phyloP scores from a whole-genome alignment of 2,113 vertebrate species.

The Hassar affinis region DNA sequence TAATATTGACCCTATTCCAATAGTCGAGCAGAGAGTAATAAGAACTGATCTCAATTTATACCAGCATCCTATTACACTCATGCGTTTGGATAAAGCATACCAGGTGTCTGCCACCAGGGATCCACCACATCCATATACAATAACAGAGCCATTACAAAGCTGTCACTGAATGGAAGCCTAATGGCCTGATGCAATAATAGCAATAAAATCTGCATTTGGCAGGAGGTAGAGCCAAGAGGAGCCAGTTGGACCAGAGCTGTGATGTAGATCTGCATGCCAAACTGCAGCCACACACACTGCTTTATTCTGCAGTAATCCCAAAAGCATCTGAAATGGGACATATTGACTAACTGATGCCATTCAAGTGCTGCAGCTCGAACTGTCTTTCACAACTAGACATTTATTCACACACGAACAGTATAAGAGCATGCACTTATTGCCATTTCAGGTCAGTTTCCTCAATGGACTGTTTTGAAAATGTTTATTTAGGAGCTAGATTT shows the following conservation, averaged over 20 bases:
- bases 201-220: slow-evolving; percentile 35
- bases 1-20: neutral
- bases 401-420: neutral
- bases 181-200: slow-evolving; percentile 26
- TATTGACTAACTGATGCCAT: neutral
- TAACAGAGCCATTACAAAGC: slow-evolving; percentile 32
- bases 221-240: slow-evolving; percentile 1
- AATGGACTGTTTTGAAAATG: neutral
- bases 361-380: neutral
- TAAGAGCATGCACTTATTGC: neutral
- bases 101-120: slow-evolving; percentile 25
- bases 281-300: neutral
- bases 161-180: slow-evolving; percentile 18
- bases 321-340: neutral
- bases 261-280: slow-evolving; percentile 11
- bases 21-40: neutral
- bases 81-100: neutral
- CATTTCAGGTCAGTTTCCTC: no score
- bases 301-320: neutral
- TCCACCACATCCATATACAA: neutral
- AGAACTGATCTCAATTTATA: neutral
- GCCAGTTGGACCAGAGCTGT: slow-evolving; percentile 32
- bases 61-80: slow-evolving; percentile 2
- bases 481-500: neutral
- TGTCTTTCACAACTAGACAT: neutral